Conservation (phyloP, 53 echinoderm and acorn worm genomes). For the Antedon mediterranea region DNA sequence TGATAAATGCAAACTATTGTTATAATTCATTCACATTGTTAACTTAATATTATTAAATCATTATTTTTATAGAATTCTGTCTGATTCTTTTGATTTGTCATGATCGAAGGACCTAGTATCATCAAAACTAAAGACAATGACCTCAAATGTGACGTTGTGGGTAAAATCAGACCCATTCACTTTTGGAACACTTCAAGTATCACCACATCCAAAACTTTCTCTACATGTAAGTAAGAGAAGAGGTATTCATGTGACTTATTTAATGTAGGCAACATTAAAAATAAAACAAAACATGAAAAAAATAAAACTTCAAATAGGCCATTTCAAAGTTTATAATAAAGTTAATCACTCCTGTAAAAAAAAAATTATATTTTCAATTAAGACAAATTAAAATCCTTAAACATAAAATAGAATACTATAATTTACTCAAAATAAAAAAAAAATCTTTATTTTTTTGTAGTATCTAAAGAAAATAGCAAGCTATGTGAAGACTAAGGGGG, state of each 20-base stretch:
- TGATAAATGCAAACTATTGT: too few species aligned
- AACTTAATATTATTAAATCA: too few species aligned
- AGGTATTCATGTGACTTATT: too few species aligned
- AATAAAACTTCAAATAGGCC: too few species aligned
- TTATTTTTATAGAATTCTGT: too few species aligned
- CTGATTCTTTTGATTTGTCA: too few species aligned
- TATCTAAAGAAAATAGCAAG: conserved; percentile 80
- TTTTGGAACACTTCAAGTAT: conserved; percentile 71
- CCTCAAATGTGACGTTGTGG: conserved; percentile 29
- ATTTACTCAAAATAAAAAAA: neutral
- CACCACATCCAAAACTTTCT: conserved; percentile 90
- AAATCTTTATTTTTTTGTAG: conserved; percentile 20
- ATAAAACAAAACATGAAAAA: too few species aligned
- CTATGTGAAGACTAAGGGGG: conserved; percentile 85
- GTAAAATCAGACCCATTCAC: conserved; percentile 67
- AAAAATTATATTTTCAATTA: neutral
- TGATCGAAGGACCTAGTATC: too few species aligned
- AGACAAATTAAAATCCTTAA: neutral
- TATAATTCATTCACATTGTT: too few species aligned
- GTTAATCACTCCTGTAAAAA: neutral
- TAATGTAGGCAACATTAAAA: too few species aligned
- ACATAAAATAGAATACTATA: neutral
- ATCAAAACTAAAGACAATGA: too few species aligned
- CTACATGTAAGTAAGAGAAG: conserved; percentile 94
- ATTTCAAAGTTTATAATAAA: too few species aligned